These are phyloP conservation scores for Rhodeus uyekii DNA, from an alignment of 2,797 vertebrate genomes.

Conservation along the genomic window DNA sequence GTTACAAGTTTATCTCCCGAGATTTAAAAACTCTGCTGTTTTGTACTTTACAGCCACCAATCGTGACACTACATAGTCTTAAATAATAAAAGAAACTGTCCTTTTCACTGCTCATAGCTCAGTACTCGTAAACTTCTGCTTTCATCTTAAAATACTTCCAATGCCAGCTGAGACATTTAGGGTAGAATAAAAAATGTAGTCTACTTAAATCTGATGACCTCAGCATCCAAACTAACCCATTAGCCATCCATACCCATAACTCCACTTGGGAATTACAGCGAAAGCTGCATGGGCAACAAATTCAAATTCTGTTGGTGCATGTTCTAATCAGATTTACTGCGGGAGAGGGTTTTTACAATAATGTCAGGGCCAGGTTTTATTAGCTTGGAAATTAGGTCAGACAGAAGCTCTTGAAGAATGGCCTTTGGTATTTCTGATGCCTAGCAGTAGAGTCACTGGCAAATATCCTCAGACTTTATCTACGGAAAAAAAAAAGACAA, in stretches of 20 bases:
- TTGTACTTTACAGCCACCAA: neutral
- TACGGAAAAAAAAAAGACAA: slow-evolving; percentile 14
- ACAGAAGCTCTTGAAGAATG: slow-evolving; percentile 25
- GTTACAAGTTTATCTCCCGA: neutral
- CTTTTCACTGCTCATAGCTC: neutral
- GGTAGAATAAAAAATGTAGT: slow-evolving; percentile 57
- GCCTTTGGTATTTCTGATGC: slow-evolving; percentile 31
- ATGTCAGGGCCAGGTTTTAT: slow-evolving; percentile 18
- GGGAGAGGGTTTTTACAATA: slow-evolving; percentile 33
- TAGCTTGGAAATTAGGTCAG: slow-evolving; percentile 30
- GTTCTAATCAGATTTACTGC: slow-evolving; percentile 41
- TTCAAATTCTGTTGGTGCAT: slow-evolving; percentile 31
- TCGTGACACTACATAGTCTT: neutral
- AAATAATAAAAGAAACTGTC: slow-evolving; percentile 6
- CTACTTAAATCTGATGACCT: slow-evolving; percentile 73
- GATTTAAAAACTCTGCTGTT: neutral
- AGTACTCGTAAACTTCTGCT: neutral
- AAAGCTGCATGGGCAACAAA: slow-evolving; percentile 2
- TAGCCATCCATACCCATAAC: slow-evolving; percentile 66
- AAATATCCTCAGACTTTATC: slow-evolving; percentile 14
- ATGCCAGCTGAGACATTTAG: slow-evolving; percentile 29
- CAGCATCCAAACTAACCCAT: slow-evolving; percentile 70
- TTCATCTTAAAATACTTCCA: slow-evolving; percentile 20
- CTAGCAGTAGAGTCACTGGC: slow-evolving; percentile 23
- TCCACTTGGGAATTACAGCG: slow-evolving; percentile 53